phyloP scores from a whole-genome alignment of 2,113 vertebrate species.

The Hyla sarda region DNA sequence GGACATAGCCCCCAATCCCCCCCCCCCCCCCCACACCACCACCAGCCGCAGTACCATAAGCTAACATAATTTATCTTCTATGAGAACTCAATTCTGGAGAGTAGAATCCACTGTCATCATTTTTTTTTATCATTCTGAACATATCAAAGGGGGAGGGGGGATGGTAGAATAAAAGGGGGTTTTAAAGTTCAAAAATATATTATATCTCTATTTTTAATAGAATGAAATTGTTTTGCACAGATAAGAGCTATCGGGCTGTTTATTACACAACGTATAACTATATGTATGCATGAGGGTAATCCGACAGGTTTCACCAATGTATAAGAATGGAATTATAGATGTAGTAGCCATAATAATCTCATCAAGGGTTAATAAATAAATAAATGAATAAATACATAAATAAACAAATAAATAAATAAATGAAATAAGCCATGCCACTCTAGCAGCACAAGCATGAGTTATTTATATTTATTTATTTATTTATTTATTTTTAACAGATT shows the following conservation, averaged over 20 bases:
- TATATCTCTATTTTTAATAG: conserved; percentile 70
- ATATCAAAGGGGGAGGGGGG: conserved; percentile 14
- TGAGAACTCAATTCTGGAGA: conserved; percentile 3
- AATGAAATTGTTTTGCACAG: conserved; percentile 83
- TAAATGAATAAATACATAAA: neutral
- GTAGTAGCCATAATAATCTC: conserved; percentile 20
- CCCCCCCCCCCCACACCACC: no score
- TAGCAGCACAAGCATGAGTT: neutral
- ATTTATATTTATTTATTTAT: neutral
- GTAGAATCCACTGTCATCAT: conserved; percentile 33
- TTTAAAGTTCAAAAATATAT: conserved; percentile 31
- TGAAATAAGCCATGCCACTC: neutral
- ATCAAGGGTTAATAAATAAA: neutral
- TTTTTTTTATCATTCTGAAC: conserved; percentile 29
- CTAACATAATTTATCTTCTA: conserved; percentile 24
- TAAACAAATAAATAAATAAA: neutral
- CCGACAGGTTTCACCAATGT: conserved; percentile 80
- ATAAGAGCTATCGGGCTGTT: conserved; percentile 65
- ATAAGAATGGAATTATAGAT: neutral
- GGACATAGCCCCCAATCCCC: no score
- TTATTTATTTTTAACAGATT: neutral
- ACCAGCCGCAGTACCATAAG: neutral
- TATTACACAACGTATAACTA: conserved; percentile 67
- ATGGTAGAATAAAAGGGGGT: neutral
- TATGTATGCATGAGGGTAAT: conserved; percentile 72